Evolutionary conservation across 64 coral and sea anemone genomes (phyloP), one percentile per base, ranked within the genome.

Genomic region (Pocillopora verrucosa): DNA sequence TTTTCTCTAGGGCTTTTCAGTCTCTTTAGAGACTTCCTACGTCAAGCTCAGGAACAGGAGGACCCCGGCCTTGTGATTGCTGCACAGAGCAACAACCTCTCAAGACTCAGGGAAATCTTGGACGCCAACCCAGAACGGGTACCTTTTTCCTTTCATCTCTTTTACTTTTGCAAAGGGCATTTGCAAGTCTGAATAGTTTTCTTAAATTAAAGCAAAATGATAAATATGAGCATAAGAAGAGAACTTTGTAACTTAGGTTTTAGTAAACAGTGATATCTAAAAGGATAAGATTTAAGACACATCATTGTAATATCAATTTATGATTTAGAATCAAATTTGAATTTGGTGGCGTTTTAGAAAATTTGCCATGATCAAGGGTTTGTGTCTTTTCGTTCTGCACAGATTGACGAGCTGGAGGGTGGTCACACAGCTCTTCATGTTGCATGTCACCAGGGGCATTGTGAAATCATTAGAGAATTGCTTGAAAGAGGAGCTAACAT

Each of bases 381-480:
- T 10, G 16, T 77, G 17, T 16, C 11, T 41, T 51, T 11, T 58
- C 56, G 45, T 57, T 6, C 41, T 22, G 3, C 4, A 1, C 60
- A 86, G 63, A 57, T 81, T 7, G 35, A 81, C 20, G 56, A 81
- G 14, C 17, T 30, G 56, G 79, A 58, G 56, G 34, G 56, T 67
- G 88, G 74, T 20, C 78, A 89, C 25, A 80, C 88, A 22, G 62
- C 72, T 16, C 88, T 89, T 64, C 88, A 84, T 34, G 19, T 76
- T 3, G 65, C 79, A 13, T 91, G 80, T 34, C 90, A 91, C 16
- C 36, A 80, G 2, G 90, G 90, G 5, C 76, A 91, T n/a, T 76
- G 81, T 86, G 90, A 91, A 2, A 65, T 91, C 56, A 91, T 91
- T 17, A 67, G 45, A 56, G 80, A 85, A 16, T 45, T 91, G 13